Evolutionary conservation across 1,140 invertebrate genomes (phyloP).

Genomic region (Aporrectodea caliginosa): DNA sequence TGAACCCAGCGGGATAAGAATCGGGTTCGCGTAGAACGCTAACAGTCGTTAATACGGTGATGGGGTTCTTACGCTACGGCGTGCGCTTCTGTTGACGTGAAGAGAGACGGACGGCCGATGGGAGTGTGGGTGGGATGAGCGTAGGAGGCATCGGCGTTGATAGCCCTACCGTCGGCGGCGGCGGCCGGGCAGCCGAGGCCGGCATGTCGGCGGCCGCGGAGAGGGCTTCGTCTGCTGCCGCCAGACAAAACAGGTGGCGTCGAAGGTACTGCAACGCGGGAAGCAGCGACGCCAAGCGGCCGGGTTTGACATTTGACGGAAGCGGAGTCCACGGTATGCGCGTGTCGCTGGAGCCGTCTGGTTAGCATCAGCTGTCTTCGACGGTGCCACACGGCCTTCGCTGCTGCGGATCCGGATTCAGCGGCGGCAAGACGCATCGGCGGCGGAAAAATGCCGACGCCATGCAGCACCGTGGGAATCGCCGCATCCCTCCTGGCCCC

Average conservation of each 20-base stretch:
- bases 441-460: neutral
- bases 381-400: neutral
- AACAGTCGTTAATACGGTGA: too few species aligned
- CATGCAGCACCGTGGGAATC: neutral
- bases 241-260: slow-evolving; percentile 1
- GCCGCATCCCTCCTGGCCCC: too few species aligned
- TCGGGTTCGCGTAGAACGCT: too few species aligned
- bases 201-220: neutral
- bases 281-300: neutral
- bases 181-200: too few species aligned
- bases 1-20: too few species aligned
- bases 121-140: neutral
- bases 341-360: neutral
- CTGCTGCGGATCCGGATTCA: neutral
- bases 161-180: too few species aligned
- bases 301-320: neutral
- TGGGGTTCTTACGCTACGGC: too few species aligned
- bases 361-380: neutral
- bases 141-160: neutral
- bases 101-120: neutral
- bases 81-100: too few species aligned
- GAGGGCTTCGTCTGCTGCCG: neutral
- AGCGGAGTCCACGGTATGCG: too few species aligned
- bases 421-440: neutral
- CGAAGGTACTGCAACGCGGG: neutral